Evolutionary conservation across 2,113 vertebrate species (phyloP), one percentile per base, ranked within the genome.

Genomic region (Amphilophus citrinellus): DNA sequence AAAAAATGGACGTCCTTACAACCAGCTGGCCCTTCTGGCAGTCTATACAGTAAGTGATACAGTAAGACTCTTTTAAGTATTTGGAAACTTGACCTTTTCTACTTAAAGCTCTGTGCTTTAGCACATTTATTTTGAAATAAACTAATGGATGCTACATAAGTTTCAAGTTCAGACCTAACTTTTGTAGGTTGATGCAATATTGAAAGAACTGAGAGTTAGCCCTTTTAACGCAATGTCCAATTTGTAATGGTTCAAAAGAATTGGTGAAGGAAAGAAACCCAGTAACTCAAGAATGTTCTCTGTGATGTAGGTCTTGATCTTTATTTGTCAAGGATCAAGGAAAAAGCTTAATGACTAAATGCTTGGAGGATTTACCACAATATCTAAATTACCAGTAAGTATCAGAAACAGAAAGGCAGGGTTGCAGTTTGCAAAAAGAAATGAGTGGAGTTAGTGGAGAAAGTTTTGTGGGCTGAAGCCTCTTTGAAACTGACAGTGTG

Each of bases 1-100:
- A 8, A 99, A 99, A 94, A 99, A 99, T 20, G 98, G 98, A 24
- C 97, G 98, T 20, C 98, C 98, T 0, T 99, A 99, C 94, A 99
- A 99, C 92, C 98, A 99, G 93, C 92, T 99, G 88, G 98, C 98
- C 0, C 95, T 99, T 32, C 95, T 99, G 88, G 98, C 98, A 53
- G 97, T 99, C 61, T 99, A 99, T 93, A 99, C 98, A 89, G 98
- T 99, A 89, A 97, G 97, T 68, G 10, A 76, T 57, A 24, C 7
- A 73, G 47, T 35, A 35, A 53, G 10, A 30, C 15, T 30, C 42
- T 68, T 10, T 68, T 10, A 20, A 71, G 44, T 53, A 5, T 71
- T 30, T 47, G 30, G 66, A 56, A 73, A 56, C 68, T 0, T 53
- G 44, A 32, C 42, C 27, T 50, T 71, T 71, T 53, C 18, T 71